Conservation (phyloP, 2,113 vertebrate genomes). For the Phalacrocorax aristotelis region DNA sequence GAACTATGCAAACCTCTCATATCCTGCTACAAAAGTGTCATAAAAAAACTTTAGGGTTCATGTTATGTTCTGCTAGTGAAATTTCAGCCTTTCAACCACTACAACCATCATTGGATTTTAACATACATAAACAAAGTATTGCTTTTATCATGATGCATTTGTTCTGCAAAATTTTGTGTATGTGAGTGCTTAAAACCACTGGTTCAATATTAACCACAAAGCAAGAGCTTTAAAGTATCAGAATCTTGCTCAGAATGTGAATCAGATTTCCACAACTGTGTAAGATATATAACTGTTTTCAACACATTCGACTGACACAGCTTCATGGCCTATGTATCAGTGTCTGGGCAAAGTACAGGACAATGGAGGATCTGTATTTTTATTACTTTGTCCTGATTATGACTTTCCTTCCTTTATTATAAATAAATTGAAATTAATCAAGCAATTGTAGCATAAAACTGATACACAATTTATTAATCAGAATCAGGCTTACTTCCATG, state of each 20-base stretch:
- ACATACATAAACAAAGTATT: not conserved
- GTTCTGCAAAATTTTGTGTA: not conserved
- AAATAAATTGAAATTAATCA: not conserved
- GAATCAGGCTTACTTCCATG: not conserved
- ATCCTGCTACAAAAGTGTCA: not conserved
- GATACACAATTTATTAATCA: not conserved
- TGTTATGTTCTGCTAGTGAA: not conserved
- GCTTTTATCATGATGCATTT: not conserved
- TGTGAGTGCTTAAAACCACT: not conserved
- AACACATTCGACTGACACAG: not conserved
- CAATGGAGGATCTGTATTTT: not conserved
- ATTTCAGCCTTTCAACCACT: not conserved
- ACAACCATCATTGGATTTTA: not conserved
- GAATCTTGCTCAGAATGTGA: not conserved
- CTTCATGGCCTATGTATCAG: not conserved
- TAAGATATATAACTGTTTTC: not conserved
- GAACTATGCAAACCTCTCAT: not conserved
- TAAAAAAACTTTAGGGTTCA: not conserved
- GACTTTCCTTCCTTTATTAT: not conserved
- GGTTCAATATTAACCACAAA: not conserved
- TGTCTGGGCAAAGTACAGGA: not conserved
- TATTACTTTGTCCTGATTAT: not conserved
- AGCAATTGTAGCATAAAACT: not conserved
- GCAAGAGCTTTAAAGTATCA: not conserved
- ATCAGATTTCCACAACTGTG: not conserved